These are phyloP conservation scores for Trachymyrmex septentrionalis DNA, from an alignment of 1,140 invertebrate species.

Conservation along the genomic window DNA sequence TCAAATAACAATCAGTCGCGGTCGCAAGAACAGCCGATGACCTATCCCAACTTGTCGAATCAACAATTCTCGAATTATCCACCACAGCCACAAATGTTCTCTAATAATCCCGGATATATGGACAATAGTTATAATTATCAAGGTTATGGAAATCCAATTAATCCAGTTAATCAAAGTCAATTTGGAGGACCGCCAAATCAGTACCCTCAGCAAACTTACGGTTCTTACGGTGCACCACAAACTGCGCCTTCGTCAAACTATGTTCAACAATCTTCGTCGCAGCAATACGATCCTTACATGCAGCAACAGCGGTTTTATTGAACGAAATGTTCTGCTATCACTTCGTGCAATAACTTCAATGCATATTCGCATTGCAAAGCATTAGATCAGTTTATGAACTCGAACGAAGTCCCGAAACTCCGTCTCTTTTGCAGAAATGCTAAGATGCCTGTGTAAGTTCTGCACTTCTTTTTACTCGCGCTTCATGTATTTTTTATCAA, in stretches of 20 bases:
- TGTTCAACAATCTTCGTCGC: conserved; percentile 75
- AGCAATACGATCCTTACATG: conserved; percentile 81
- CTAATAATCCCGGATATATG: conserved; percentile 76
- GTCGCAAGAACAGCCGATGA: conserved; percentile 66
- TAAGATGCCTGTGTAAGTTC: not conserved
- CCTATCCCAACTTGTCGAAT: conserved; percentile 70
- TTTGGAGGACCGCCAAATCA: conserved; percentile 73
- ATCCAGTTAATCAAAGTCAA: conserved; percentile 70
- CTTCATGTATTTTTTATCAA: conserved; percentile 8
- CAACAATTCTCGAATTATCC: conserved; percentile 74
- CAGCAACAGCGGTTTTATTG: conserved; percentile 82
- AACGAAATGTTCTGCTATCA: conserved; percentile 1
- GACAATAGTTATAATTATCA: conserved; percentile 83
- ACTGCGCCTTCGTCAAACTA: conserved; percentile 75
- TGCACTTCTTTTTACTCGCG: not conserved
- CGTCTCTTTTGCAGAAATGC: not conserved
- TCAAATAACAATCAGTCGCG: conserved; percentile 65
- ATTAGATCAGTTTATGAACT: not conserved
- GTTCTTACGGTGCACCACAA: conserved; percentile 66
- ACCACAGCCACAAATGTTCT: conserved; percentile 73
- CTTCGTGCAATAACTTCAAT: not conserved
- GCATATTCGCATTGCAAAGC: not conserved
- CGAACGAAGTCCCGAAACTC: not conserved
- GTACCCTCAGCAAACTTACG: conserved; percentile 78
- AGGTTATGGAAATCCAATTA: conserved; percentile 70